phyloP scores from a whole-genome alignment of 1,140 invertebrate species.

The Sminthurides bifidus region DNA sequence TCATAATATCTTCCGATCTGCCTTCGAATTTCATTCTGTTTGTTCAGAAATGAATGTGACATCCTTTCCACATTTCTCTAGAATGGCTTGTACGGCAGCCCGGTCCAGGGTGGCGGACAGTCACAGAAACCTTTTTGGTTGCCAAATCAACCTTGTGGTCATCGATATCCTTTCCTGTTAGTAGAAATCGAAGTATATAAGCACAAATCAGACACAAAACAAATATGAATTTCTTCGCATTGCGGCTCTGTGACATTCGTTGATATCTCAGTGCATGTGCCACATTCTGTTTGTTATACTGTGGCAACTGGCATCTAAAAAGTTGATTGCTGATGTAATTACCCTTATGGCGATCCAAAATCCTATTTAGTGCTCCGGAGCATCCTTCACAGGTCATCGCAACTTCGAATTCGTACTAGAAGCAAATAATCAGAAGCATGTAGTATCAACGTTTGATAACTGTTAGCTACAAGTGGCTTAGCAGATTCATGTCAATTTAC shows the following conservation, averaged over 20 bases:
- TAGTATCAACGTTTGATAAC: too few relatives aligned
- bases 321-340: slow-evolving; percentile 29
- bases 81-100: slow-evolving; percentile 35
- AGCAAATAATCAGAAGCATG: too few relatives aligned
- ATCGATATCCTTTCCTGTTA: slow-evolving; percentile 35
- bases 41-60: too few relatives aligned
- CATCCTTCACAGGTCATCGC: slow-evolving; percentile 86
- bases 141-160: slow-evolving; percentile 36
- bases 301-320: background rate
- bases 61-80: slow-evolving; percentile 41
- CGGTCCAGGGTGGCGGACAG: slow-evolving; percentile 34
- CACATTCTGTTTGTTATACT: slow-evolving; percentile 18
- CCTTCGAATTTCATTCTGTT: too few relatives aligned
- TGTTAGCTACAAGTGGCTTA: too few relatives aligned
- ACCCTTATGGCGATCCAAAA: slow-evolving; percentile 62
- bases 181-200: slow-evolving; percentile 7
- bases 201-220: background rate
- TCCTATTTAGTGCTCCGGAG: slow-evolving; percentile 64
- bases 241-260: background rate
- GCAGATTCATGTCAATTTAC: too few relatives aligned
- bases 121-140: slow-evolving; percentile 36
- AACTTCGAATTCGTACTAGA: slow-evolving; percentile 55
- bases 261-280: background rate
- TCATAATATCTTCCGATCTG: too few relatives aligned
- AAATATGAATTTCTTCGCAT: too few relatives aligned